Conservation (phyloP, 1,140 invertebrate genomes). For the Macrotrachela quadricornifera region DNA sequence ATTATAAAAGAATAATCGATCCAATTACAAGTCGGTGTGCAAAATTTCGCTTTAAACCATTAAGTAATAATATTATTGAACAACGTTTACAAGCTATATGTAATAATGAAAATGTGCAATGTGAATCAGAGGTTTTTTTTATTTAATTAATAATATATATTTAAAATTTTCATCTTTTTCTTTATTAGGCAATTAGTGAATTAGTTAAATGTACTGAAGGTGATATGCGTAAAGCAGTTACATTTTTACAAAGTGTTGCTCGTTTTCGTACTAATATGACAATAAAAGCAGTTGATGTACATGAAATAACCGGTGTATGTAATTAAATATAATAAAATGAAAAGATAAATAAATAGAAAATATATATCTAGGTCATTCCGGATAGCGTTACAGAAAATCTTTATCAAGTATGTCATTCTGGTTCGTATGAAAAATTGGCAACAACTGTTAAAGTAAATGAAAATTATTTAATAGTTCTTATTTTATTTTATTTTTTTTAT, state of each 20-base stretch:
- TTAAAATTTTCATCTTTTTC: background rate
- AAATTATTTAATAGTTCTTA: background rate
- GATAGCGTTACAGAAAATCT: conserved; percentile 42
- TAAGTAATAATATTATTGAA: conserved; percentile 34
- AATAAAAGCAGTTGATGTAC: background rate
- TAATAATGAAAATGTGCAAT: conserved; percentile 51
- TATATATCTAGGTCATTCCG: conserved; percentile 42
- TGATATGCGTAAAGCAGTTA: conserved; percentile 79
- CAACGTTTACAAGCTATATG: conserved; percentile 54
- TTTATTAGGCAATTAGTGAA: background rate
- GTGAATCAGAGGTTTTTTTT: conserved; percentile 36
- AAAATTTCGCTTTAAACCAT: conserved; percentile 87
- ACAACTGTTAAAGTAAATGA: conserved; percentile 22
- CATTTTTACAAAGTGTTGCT: conserved; percentile 67
- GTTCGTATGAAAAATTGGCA: conserved; percentile 46
- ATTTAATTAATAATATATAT: background rate
- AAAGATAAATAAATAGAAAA: background rate
- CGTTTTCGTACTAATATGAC: conserved; percentile 17
- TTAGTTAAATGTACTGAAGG: conserved; percentile 72
- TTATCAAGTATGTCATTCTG: conserved; percentile 41
- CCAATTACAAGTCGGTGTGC: conserved; percentile 90
- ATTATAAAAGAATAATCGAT: conserved; percentile 60
- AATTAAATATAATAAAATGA: background rate
- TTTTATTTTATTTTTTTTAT: conserved; percentile 15
- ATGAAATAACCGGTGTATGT: background rate